Evolutionary conservation across 2,888 invertebrate genomes (phyloP), one percentile per base, ranked within the genome.

Genomic region (Meghimatium bilineatum): DNA sequence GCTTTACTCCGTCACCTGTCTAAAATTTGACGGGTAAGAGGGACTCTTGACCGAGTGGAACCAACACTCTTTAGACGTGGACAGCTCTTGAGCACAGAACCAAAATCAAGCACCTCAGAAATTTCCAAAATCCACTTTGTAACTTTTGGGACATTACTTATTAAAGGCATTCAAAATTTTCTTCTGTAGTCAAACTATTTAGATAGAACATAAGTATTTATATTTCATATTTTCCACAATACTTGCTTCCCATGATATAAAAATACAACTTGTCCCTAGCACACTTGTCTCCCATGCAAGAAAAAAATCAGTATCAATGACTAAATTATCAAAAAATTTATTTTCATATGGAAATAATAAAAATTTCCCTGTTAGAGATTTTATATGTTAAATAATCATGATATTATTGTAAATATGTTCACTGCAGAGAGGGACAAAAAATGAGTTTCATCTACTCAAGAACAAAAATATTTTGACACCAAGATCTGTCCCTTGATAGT

Each of bases 1-100:
- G 80, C 72, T 72, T 80, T 80, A n/a, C 32, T 52, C 63, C 80
- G 49, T 80, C 72, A 80, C 72, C 80, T 72, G 80, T 80, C 72
- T 36, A 36, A 56, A 60, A 38, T 32, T 56, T 80, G 80, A 80
- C 72, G 80, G 29, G 56, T 34, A 56, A 49, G 72, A 72, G 63
- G 80, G 38, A 72, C 80, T 80, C 80, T 80, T 80, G 80, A 72
- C 80, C 80, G 72, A 72, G 72, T 80, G 80, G 72, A 80, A 80
- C 80, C 72, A 80, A 72, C 80, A 80, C 72, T 80, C 80, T 32
- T 60, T 80, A 66, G 77, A 77, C 38, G 38, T 63, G 26, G 77
- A 77, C 63, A 26, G 66, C 77, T 17, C 44, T 66, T 26, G 34
- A 34, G 23, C 49, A 49, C 0, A 2, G 71, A 29, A 49, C 29